Base-by-base conservation (phyloP, 2,888 invertebrate species). In the Macrosiphum euphorbiae region DNA sequence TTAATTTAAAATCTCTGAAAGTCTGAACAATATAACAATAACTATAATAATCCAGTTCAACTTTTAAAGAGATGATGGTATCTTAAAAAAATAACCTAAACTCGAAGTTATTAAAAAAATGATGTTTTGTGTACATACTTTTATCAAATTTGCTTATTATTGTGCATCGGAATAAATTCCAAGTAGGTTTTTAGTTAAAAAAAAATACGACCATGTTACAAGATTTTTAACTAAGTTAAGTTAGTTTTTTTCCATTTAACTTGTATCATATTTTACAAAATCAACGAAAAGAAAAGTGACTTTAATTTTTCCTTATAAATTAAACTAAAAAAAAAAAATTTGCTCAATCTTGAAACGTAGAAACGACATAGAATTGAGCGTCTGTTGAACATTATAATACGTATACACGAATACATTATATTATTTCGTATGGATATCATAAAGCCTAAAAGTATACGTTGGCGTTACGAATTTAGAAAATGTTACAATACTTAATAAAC, bases 391-490 rank as follows among this genome's bases (percentile, higher is more conserved):
- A 20, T 78, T 35, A 35, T 78, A 20, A 58, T 58, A 8, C 35
- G 78, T 35, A 35, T 35, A 35, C 35, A 78, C 8, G 78, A 78
- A 78, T 78, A 78, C 7, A 78, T 35, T 78, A 78, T 78, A 78
- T 47, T 52, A 20, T 35, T n/a, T 35, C 35, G 7, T 78, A 78
- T 20, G 78, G 20, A 35, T 78, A 78, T 78, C 78, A 78, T 78
- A 35, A 67, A 78, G 78, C 20, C 20, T 78, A 78, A 41, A 78
- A 78, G 78, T 78, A 20, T 78, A 35, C 78, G 78, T 8, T 20
- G 78, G 78, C 78, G 35, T 78, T 78, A 89, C 58, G 28, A 58
- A 61, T 89, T 58, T 58, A 89, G 52, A 20, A 89, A 89, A 89
- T 61, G 58, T 78, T 78, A 78, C 78, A 78, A 89, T 89, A 89